Conservation (phyloP, 2,888 invertebrate genomes). For the Hirtodrosophila duncani region DNA sequence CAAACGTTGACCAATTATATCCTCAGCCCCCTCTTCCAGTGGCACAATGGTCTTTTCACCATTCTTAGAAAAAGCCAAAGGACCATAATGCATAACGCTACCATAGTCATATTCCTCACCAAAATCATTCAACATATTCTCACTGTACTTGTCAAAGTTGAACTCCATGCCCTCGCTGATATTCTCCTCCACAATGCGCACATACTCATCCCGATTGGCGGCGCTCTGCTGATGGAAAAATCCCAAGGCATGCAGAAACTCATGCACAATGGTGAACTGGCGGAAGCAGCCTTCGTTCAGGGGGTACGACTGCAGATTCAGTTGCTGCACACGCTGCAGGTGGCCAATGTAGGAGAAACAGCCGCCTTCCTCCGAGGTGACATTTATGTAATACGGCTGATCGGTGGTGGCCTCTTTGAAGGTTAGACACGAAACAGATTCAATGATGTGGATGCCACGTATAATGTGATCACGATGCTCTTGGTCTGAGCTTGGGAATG, state of each 20-base stretch:
- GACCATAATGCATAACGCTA: constrained; percentile 89
- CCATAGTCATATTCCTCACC: constrained; percentile 86
- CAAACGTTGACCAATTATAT: constrained; percentile 55
- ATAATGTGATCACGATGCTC: constrained; percentile 82
- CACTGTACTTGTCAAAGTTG: constrained; percentile 85
- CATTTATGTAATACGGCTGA: constrained; percentile 57
- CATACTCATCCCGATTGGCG: constrained; percentile 85
- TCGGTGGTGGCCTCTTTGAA: constrained; percentile 82
- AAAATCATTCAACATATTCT: constrained; percentile 80
- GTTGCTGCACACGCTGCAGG: constrained; percentile 77
- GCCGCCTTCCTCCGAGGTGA: constrained; percentile 79
- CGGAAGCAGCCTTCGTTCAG: constrained; percentile 74
- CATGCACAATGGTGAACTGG: constrained; percentile 83
- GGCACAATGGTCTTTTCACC: constrained; percentile 84
- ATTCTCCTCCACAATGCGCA: constrained; percentile 79
- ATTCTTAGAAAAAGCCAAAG: constrained; percentile 85
- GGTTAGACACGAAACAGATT: constrained; percentile 84
- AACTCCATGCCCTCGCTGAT: constrained; percentile 80
- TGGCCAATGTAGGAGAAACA: constrained; percentile 89
- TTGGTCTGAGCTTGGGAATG: constrained; percentile 59
- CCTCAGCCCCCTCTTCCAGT: constrained; percentile 43
- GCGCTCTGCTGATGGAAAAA: constrained; percentile 90
- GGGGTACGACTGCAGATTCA: constrained; percentile 66
- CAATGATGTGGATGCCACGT: constrained; percentile 85
- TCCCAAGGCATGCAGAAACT: constrained; percentile 87